Conservation (phyloP, 2,888 invertebrate genomes). For the Acronicta psi region DNA sequence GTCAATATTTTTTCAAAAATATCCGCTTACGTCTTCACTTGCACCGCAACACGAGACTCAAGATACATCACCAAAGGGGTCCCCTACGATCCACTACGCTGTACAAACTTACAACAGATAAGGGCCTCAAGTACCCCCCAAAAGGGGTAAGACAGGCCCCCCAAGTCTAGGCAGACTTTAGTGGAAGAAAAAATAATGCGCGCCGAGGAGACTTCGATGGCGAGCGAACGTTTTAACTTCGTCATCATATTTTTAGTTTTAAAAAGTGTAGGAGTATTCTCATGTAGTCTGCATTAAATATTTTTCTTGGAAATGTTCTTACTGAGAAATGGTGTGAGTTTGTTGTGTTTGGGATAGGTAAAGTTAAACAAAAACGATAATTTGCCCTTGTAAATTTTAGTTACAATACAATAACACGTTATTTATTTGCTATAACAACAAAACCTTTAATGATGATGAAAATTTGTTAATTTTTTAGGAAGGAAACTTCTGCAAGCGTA, state of each 20-base stretch:
- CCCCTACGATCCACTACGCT: slow-evolving; percentile 87
- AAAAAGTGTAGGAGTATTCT: slow-evolving; percentile 6
- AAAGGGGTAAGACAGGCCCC: slow-evolving; percentile 87
- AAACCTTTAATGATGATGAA: no score
- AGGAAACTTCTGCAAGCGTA: no score
- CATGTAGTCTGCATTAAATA: not conserved
- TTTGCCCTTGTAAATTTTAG: no score
- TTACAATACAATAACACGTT: no score
- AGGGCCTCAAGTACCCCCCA: slow-evolving; percentile 87
- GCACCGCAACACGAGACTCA: slow-evolving; percentile 78
- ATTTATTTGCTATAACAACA: no score
- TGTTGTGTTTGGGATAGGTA: no score
- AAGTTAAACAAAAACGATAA: no score
- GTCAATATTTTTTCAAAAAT: slow-evolving; percentile 19
- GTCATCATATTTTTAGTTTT: slow-evolving; percentile 55
- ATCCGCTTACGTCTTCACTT: slow-evolving; percentile 51
- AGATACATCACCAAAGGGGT: slow-evolving; percentile 86
- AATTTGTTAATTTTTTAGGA: no score
- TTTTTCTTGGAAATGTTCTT: no score
- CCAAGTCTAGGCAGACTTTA: slow-evolving; percentile 82
- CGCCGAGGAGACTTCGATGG: slow-evolving; percentile 67
- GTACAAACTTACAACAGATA: slow-evolving; percentile 88
- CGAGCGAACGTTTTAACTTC: slow-evolving; percentile 51
- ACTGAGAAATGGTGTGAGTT: no score
- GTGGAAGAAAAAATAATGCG: slow-evolving; percentile 85